phyloP scores from a whole-genome alignment of 2,797 vertebrate genomes.

The Percopsis omiscomaycus region DNA sequence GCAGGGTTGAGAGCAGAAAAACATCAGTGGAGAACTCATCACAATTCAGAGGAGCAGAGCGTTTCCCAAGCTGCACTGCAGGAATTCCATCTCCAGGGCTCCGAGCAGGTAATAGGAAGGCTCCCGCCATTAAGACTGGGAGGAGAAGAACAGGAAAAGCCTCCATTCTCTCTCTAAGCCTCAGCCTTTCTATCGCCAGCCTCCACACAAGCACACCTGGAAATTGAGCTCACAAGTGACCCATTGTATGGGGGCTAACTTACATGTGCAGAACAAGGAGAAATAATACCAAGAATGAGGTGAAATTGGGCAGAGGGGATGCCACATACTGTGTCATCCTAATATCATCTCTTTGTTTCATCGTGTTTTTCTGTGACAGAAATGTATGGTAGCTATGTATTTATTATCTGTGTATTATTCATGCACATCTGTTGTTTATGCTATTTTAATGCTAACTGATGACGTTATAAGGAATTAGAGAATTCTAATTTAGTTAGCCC shows the following conservation, averaged over 20 bases:
- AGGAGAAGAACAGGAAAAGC: conserved; percentile 70
- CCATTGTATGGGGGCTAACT: conserved; percentile 16
- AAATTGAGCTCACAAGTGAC: conserved; percentile 25
- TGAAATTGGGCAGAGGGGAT: conserved; percentile 14
- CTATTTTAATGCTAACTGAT: conserved; percentile 33
- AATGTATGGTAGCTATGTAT: conserved; percentile 11
- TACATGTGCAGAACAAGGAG: conserved; percentile 10
- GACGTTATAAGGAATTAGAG: conserved; percentile 6
- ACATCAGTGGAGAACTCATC: conserved; percentile 81
- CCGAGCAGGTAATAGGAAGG: conserved; percentile 80
- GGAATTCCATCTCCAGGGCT: conserved; percentile 80
- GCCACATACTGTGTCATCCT: conserved; percentile 5
- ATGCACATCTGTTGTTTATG: conserved; percentile 28
- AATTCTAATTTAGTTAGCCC: not conserved
- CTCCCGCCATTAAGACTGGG: conserved; percentile 77
- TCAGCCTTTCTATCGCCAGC: conserved; percentile 57
- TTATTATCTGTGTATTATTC: conserved; percentile 1
- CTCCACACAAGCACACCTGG: conserved; percentile 36
- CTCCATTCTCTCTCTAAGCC: conserved; percentile 64
- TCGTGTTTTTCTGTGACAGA: conserved; percentile 1
- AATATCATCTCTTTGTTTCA: not conserved
- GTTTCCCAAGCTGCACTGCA: conserved; percentile 72
- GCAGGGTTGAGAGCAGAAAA: conserved; percentile 74
- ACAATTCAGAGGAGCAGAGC: conserved; percentile 76
- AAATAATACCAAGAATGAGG: conserved; percentile 18